Conservation (phyloP, 2,113 vertebrate genomes). For the Melospiza melodia region DNA sequence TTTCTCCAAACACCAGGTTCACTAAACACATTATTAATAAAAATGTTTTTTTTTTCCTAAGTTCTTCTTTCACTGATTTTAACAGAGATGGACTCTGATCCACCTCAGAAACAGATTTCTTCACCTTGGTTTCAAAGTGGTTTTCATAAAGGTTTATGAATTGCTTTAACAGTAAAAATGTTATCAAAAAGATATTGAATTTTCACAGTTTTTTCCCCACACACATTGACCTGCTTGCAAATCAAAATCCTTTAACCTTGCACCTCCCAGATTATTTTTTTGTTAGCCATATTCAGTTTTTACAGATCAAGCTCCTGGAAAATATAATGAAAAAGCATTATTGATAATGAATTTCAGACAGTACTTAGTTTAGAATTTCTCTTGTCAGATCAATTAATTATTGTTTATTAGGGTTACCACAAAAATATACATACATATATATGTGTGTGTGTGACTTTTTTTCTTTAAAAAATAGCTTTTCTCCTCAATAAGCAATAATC, state of each 20-base stretch:
- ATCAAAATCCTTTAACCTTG: background rate
- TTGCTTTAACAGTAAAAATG: background rate
- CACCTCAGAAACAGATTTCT: background rate
- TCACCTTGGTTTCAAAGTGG: background rate
- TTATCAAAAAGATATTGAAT: background rate
- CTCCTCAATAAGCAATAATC: background rate
- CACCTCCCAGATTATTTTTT: background rate
- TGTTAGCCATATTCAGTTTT: background rate
- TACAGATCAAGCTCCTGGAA: background rate
- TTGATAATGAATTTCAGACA: background rate
- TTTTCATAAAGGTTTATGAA: background rate
- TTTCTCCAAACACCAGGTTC: background rate
- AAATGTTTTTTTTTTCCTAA: background rate
- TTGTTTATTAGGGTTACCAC: background rate
- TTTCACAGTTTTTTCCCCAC: rapidly evolving
- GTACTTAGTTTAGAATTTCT: background rate
- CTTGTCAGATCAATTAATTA: background rate
- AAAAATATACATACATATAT: background rate
- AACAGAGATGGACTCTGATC: background rate
- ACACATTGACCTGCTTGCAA: background rate
- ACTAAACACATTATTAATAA: background rate
- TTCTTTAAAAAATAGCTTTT: background rate
- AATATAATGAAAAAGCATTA: background rate
- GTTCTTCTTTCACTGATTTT: background rate
- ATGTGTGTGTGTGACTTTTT: background rate